Evolutionary conservation across 2,888 invertebrate species (phyloP).

Genomic region (Heliconius sara): DNA sequence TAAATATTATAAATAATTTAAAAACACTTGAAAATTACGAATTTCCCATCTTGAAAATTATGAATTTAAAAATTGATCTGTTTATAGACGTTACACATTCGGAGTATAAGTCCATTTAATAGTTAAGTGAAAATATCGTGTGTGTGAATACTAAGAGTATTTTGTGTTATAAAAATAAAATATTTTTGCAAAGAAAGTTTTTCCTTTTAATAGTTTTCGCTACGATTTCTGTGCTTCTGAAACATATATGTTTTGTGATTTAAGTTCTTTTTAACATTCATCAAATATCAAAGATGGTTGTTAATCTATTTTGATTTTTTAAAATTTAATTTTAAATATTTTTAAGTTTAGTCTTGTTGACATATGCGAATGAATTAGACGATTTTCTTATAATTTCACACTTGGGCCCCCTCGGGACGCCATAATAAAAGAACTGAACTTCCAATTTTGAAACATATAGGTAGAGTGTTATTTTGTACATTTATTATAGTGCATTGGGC

Average conservation of each 20-base stretch:
- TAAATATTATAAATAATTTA: background rate
- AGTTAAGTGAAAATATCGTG: constrained; percentile 19
- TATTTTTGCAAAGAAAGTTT: constrained; percentile 44
- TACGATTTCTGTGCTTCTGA: background rate
- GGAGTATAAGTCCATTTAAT: constrained; percentile 16
- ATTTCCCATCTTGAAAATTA: background rate
- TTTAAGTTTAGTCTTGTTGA: background rate
- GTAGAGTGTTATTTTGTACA: constrained; percentile 52
- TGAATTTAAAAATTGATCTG: constrained; percentile 11
- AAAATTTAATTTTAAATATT: too few relatives aligned
- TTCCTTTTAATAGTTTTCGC: background rate
- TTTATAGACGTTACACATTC: constrained; percentile 13
- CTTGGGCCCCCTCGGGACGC: too few relatives aligned
- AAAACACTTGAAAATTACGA: background rate
- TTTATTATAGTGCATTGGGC: constrained; percentile 71
- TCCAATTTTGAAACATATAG: background rate
- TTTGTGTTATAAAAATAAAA: constrained; percentile 46
- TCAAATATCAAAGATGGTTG: background rate
- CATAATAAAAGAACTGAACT: background rate
- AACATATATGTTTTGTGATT: background rate
- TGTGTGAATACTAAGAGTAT: constrained; percentile 31
- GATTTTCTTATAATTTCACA: background rate
- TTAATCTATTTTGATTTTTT: too few relatives aligned
- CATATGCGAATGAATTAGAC: background rate
- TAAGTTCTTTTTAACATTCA: background rate